Base-by-base conservation (phyloP, 2,797 vertebrate genomes). In the Botia almorhae region DNA sequence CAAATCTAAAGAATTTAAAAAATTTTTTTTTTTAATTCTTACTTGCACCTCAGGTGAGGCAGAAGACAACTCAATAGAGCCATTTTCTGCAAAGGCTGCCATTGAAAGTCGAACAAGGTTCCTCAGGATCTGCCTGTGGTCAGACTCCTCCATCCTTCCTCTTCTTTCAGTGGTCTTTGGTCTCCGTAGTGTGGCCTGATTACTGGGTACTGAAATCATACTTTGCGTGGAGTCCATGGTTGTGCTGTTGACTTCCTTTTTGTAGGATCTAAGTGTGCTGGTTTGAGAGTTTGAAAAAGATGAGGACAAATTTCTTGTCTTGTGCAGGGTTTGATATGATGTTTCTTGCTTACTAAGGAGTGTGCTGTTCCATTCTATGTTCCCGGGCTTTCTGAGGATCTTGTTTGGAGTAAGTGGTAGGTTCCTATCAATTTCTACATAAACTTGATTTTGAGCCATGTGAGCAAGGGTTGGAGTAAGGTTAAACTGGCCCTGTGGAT, bases 21-120 rank as follows among this genome's bases (percentile, higher is more conserved):
- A n/a, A n/a, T n/a, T n/a, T n/a, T n/a, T n/a, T n/a, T n/a, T n/a
- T n/a, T n/a, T n/a, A 8, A 73, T 19, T 55, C 92, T 90, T 93
- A 99, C 97, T 95, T 99, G 97, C 65, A 98, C 96, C 0, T 98
- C 97, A 3, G 96, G 94, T 0, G 97, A 98, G 67, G 97, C 95
- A 10, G 96, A 90, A 0, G 94, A 94, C 0, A 97, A 94, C 81
- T 98, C 94, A 0, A 92, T 93, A 2, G 94, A 91, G 76, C 92
- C 90, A 84, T 97, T 92, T 73, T 96, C 96, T 0, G 96, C 95
- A 7, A 98, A 94, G 0, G 96, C 97, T 4, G 96, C 97, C 94
- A 98, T 96, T 0, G 97, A 99, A 53, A 99, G 89, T 2, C 97
- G 92, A 5, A 98, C 96, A 86, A 99, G 91, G 88, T 96, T 97